Evolutionary conservation across 2,888 invertebrate genomes (phyloP).

Genomic region (Sminthurinus aureus): DNA sequence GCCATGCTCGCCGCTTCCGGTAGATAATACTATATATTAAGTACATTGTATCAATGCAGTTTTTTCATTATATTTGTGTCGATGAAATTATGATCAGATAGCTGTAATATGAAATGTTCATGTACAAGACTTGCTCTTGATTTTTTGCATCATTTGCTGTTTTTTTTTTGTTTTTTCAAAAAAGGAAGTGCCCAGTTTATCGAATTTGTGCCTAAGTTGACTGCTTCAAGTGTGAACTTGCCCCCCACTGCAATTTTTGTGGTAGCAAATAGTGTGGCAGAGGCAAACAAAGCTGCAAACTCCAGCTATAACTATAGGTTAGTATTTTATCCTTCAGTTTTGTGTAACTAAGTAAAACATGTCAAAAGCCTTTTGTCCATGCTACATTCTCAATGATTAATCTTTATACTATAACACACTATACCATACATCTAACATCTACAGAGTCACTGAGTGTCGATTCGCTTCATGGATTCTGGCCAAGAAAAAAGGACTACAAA

Average conservation of each 20-base stretch:
- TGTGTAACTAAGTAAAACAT: too few species aligned
- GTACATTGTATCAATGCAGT: too few species aligned
- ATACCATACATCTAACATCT: too few species aligned
- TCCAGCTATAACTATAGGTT: slow-evolving; percentile 82
- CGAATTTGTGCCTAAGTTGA: slow-evolving; percentile 84
- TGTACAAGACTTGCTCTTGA: too few species aligned
- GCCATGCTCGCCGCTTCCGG: slow-evolving; percentile 81
- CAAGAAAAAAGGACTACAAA: slow-evolving; percentile 69
- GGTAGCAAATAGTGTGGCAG: slow-evolving; percentile 87
- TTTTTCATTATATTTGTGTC: too few species aligned
- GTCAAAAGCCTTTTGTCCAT: too few species aligned
- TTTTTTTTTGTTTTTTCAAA: too few species aligned
- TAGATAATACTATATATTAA: slow-evolving; percentile 47
- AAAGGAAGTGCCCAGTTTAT: slow-evolving; percentile 91
- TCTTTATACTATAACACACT: too few species aligned
- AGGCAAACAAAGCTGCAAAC: slow-evolving; percentile 93
- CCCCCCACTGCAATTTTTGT: slow-evolving; percentile 88
- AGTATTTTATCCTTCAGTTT: too few species aligned
- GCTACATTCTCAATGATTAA: too few species aligned
- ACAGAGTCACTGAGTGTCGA: slow-evolving; percentile 94
- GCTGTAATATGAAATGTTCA: too few species aligned
- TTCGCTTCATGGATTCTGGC: slow-evolving; percentile 85
- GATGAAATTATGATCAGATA: too few species aligned
- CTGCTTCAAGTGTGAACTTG: slow-evolving; percentile 77
- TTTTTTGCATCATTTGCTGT: not conserved